Conservation (phyloP, 1,140 invertebrate genomes). For the Batillaria attramentaria region DNA sequence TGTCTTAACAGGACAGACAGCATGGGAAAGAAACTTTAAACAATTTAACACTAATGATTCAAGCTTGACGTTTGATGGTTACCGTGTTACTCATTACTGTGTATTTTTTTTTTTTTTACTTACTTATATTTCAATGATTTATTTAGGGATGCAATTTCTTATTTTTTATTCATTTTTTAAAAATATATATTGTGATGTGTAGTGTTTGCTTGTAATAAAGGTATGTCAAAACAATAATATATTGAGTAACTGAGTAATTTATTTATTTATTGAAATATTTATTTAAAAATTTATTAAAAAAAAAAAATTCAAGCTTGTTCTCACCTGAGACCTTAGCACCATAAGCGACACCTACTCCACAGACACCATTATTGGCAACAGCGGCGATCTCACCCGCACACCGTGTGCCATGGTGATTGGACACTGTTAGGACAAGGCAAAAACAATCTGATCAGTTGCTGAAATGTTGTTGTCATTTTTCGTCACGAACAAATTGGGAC, state of each 20-base stretch:
- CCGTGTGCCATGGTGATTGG: constrained; percentile 70
- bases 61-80: too few species aligned
- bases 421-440: constrained; percentile 44
- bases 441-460: too few species aligned
- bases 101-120: too few species aligned
- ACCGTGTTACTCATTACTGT: too few species aligned
- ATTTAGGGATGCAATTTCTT: too few species aligned
- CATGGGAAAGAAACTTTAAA: too few species aligned
- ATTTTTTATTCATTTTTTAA: too few species aligned
- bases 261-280: background rate
- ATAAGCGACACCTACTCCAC: constrained; percentile 71
- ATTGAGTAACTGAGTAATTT: background rate
- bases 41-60: too few species aligned
- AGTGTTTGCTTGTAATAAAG: background rate
- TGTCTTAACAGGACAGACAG: too few species aligned
- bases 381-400: constrained; percentile 73
- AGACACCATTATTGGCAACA: constrained; percentile 65
- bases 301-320: background rate
- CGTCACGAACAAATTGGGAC: too few species aligned
- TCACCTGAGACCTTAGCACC: constrained; percentile 65
- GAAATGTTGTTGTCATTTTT: too few species aligned
- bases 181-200: background rate
- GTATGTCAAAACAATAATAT: background rate
- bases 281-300: background rate
- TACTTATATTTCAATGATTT: too few species aligned